phyloP scores from a whole-genome alignment of 2,797 vertebrate genomes.

The Galaxias olidus region DNA sequence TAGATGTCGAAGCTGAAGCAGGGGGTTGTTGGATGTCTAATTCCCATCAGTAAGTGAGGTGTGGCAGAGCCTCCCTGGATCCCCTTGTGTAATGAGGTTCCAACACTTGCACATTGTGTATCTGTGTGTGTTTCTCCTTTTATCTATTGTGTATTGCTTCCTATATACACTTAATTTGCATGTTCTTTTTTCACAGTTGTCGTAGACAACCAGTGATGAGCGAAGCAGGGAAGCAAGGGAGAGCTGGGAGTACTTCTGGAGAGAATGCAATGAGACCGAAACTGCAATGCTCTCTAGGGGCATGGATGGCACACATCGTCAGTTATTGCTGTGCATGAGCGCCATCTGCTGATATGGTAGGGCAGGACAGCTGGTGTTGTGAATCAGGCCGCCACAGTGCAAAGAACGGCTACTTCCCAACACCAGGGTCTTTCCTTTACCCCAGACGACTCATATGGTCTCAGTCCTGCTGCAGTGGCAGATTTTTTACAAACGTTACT shows the following conservation, averaged over 20 bases:
- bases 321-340: constrained; percentile 29
- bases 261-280: constrained; percentile 58
- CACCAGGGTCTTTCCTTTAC: constrained; percentile 89
- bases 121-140: constrained; percentile 12
- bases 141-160: constrained; percentile 31
- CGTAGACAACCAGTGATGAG: constrained; percentile 55
- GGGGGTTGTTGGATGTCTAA: constrained; percentile 56
- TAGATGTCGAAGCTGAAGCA: constrained; percentile 35
- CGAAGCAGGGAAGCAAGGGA: constrained; percentile 24
- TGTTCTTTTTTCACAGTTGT: constrained; percentile 61
- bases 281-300: constrained; percentile 30
- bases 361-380: constrained; percentile 97
- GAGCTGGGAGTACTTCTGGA: constrained; percentile 19
- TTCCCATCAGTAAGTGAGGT: constrained; percentile 63
- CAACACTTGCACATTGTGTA: constrained; percentile 35
- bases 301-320: not conserved
- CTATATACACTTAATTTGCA: constrained; percentile 57
- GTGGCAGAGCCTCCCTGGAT: constrained; percentile 50
- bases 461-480: not conserved
- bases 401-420: constrained; percentile 97
- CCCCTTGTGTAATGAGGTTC: constrained; percentile 45
- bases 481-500: not conserved
- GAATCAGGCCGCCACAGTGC: constrained; percentile 94
- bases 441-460: constrained; percentile 31
- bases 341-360: constrained; percentile 73